Conservation (phyloP, 2,113 vertebrate genomes). For the Gymnobelideus leadbeateri region DNA sequence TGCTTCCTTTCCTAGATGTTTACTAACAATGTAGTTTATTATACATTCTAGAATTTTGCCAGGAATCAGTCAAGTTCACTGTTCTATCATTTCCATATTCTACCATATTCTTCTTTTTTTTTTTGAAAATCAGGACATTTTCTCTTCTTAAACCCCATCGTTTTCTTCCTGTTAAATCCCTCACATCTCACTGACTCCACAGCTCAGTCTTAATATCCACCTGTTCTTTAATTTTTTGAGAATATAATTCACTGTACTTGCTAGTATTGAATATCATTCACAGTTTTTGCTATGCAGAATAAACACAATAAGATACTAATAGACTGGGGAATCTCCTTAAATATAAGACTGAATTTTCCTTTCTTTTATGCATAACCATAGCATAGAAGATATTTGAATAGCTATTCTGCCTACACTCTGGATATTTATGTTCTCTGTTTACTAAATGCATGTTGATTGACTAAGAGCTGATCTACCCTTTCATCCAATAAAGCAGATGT, state of each 20-base stretch:
- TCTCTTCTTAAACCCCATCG: not conserved
- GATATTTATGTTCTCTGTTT: not conserved
- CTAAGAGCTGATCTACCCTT: not conserved
- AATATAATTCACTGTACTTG: not conserved
- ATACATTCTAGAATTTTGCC: not conserved
- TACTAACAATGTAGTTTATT: not conserved
- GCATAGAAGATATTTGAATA: not conserved
- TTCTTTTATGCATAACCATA: not conserved
- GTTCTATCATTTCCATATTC: not conserved
- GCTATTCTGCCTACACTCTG: not conserved
- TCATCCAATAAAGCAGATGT: not conserved
- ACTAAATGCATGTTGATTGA: not conserved
- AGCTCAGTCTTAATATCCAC: not conserved
- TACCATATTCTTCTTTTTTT: not conserved
- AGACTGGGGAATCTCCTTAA: not conserved
- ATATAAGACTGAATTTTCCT: not conserved
- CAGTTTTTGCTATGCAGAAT: not conserved
- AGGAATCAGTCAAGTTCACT: not conserved
- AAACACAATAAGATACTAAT: not conserved
- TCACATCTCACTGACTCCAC: not conserved
- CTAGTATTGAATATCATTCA: not conserved
- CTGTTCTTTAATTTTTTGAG: not conserved
- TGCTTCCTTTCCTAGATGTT: not conserved
- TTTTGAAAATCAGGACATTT: not conserved
- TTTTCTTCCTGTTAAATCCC: not conserved